A percentile compares a stretch with the other conserved stretches of the same genome.
phyloP scores from a whole-genome alignment of 2,888 invertebrate species.

The Perithous albicinctus region DNA sequence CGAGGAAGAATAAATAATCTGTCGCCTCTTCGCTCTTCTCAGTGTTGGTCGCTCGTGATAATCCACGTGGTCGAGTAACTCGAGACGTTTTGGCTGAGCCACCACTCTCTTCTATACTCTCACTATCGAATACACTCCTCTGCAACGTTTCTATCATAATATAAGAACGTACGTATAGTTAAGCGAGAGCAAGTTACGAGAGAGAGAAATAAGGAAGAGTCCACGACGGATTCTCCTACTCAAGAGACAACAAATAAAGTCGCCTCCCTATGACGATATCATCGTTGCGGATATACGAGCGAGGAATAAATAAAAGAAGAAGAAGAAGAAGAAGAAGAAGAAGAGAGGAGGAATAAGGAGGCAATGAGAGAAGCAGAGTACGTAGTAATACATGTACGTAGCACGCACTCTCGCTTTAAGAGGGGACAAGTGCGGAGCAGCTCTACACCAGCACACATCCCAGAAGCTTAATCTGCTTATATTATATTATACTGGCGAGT shows the following conservation, averaged over 20 bases:
- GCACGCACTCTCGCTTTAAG: slow-evolving; percentile 7
- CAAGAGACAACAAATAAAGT: slow-evolving; percentile 9
- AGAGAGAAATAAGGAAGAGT: slow-evolving; percentile 5
- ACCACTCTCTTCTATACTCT: slow-evolving; percentile 41
- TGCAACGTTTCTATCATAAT: slow-evolving; percentile 29
- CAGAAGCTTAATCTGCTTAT: slow-evolving; percentile 47
- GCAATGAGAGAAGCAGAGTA: neutral
- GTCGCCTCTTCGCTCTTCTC: slow-evolving; percentile 1
- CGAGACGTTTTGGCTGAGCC: slow-evolving; percentile 12
- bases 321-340: slow-evolving; percentile 31
- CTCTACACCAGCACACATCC: slow-evolving; percentile 17
- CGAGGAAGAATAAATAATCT: slow-evolving; percentile 38
- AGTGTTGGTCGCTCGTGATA: slow-evolving; percentile 21
- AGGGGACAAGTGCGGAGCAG: neutral
- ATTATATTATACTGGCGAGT: slow-evolving; percentile 42
- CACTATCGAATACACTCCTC: slow-evolving; percentile 43
- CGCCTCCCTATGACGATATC: slow-evolving; percentile 23
- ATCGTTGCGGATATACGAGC: slow-evolving; percentile 29
- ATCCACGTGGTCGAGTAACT: slow-evolving; percentile 49
- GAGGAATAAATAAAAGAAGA: slow-evolving; percentile 35
- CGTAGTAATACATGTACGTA: neutral
- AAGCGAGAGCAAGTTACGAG: neutral
- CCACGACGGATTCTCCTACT: slow-evolving; percentile 8
- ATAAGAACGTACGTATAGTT: slow-evolving; percentile 5
- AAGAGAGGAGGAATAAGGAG: neutral